Conservation (phyloP, 2,888 invertebrate genomes). For the Pollenia amentaria region DNA sequence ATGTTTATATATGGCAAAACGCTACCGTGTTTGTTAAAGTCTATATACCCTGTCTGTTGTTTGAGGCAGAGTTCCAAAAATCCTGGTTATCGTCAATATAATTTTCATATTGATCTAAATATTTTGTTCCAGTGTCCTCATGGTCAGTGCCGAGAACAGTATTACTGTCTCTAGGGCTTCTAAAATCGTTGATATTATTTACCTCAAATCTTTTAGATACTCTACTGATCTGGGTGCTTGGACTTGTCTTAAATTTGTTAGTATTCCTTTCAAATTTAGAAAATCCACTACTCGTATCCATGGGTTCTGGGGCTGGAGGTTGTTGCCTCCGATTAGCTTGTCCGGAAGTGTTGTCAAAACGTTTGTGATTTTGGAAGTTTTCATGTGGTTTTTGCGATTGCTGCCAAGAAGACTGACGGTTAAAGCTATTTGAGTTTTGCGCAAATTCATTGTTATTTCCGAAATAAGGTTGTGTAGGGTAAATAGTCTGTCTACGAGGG, state of each 20-base stretch:
- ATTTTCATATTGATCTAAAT: not conserved
- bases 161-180: not conserved
- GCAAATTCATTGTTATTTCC: too few relatives aligned
- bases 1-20: slow-evolving; percentile 52
- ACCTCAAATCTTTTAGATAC: not conserved
- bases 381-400: too few relatives aligned
- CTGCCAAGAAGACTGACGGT: too few relatives aligned
- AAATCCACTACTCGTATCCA: slow-evolving; percentile 38
- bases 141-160: not conserved
- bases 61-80: not conserved
- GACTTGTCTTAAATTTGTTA: slow-evolving; percentile 23
- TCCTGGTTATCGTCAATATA: slow-evolving; percentile 10
- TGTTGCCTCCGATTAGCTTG: slow-evolving; percentile 66
- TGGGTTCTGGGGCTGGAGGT: slow-evolving; percentile 61
- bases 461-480: too few relatives aligned
- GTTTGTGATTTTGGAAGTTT: not conserved
- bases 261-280: slow-evolving; percentile 43
- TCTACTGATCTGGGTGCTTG: not conserved
- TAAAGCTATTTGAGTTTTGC: too few relatives aligned
- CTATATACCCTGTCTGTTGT: not conserved
- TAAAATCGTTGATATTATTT: slow-evolving; percentile 12
- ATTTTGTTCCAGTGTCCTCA: not conserved
- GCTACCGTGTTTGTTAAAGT: not conserved
- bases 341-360: slow-evolving; percentile 59
- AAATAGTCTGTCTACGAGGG: too few relatives aligned